Percentiles rank a stretch among this genome's conserved stretches.
Conservation (phyloP, 2,888 invertebrate species). For the Lithophane leautieri region DNA sequence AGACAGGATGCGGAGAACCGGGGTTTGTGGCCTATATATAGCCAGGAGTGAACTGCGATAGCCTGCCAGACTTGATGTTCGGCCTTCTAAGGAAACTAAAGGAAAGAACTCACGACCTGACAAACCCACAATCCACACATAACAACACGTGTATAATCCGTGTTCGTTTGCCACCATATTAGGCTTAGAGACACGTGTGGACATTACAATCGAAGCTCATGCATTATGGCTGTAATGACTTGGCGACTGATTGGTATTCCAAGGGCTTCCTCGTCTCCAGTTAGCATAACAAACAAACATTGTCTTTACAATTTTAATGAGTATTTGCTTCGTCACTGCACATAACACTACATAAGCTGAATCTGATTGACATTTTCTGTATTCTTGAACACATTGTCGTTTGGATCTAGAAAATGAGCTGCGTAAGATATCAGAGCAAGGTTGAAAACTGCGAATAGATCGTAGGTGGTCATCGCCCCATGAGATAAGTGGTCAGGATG, state of each 20-base stretch:
- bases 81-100: constrained; percentile 51
- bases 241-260: constrained; percentile 69
- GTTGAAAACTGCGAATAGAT: constrained; percentile 36
- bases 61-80: neutral
- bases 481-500: constrained; percentile 52
- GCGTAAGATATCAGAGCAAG: constrained; percentile 30
- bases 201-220: constrained; percentile 53
- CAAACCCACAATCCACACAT: constrained; percentile 12
- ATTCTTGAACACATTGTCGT: constrained; percentile 13
- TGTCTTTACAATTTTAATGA: constrained; percentile 65
- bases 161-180: constrained; percentile 41
- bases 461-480: constrained; percentile 51
- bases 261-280: constrained; percentile 62
- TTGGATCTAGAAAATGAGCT: neutral
- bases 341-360: constrained; percentile 38
- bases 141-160: constrained; percentile 49
- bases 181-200: constrained; percentile 47
- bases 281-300: constrained; percentile 64
- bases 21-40: neutral
- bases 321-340: constrained; percentile 52
- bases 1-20: neutral
- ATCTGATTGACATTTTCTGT: constrained; percentile 34
- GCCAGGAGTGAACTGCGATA: neutral
- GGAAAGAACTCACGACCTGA: constrained; percentile 36
- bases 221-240: constrained; percentile 62